Base-by-base conservation (phyloP, 2,113 vertebrate species). In the Galbula dea region DNA sequence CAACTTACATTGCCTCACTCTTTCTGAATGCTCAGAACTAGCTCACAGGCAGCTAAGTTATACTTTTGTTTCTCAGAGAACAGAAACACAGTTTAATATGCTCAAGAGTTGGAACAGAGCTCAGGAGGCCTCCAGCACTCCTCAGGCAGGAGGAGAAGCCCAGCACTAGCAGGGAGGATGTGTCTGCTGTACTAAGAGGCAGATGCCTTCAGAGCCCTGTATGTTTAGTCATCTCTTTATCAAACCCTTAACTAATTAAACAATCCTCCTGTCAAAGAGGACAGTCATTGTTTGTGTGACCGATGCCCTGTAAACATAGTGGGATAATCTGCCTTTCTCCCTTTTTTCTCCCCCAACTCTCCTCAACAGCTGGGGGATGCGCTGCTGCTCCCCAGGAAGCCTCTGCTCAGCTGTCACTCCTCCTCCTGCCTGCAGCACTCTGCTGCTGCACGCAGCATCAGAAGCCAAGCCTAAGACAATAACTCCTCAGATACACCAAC, bases 381-480 rank as follows among this genome's bases (percentile, higher is more conserved):
- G 26, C 61, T 86, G 85, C 51, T 1, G 55, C 95, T 67, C 36
- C 3, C 76, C 14, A 4, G 82, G 88, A 69, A 79, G 76, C 74
- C 93, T 18, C 6, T 1, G 43, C 88, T 95, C 95, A 91, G 78
- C 95, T 96, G 97, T 89, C 82, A 87, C 3, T 4, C 43, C 4
- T 5, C 76, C n/a, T n/a, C 3, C 62, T 1, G 16, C 76, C 65
- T 18, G 23, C 58, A n/a, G 79, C 37, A 32, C 78, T 52, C n/a
- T 7, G 90, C 85, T 32, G 89, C 86, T 9, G 61, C 95, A 97
- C 93, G 85, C 97, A 57, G 97, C 96, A 95, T 97, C 96, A 77
- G 62, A 97, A 97, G 97, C 97, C 96, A 97, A 95, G 96, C 96
- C 39, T 1, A 2, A 68, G 72, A 91, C 94, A 95, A 90, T 69